These are phyloP conservation scores for Drosophila funebris DNA, from an alignment of 1,140 invertebrate species.

Conservation along the genomic window DNA sequence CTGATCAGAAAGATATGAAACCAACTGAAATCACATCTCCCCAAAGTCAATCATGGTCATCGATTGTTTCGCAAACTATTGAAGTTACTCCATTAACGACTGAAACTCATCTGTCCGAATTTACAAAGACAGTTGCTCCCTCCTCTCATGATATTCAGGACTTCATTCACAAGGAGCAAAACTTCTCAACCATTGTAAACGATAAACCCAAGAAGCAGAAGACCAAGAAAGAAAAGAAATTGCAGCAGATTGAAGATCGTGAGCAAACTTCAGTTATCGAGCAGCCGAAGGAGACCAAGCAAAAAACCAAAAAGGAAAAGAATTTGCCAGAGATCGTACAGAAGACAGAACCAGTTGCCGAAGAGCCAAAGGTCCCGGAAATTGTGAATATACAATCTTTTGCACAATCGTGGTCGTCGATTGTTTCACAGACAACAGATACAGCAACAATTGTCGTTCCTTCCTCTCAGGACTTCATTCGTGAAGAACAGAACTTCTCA, in stretches of 20 bases:
- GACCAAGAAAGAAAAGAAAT: constrained; percentile 14
- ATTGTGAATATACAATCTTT: not conserved
- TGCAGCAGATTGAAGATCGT: not conserved
- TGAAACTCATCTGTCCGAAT: not conserved
- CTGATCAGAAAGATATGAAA: not conserved
- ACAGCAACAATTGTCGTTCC: not conserved
- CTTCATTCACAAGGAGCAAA: constrained; percentile 23
- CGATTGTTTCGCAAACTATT: constrained; percentile 41
- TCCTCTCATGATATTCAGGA: constrained; percentile 13
- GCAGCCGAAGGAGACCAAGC: constrained; percentile 4
- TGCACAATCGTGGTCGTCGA: constrained; percentile 35
- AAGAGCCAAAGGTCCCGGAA: not conserved
- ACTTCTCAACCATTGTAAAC: constrained; percentile 7
- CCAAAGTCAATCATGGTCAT: constrained; percentile 48
- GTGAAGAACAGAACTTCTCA: constrained; percentile 25
- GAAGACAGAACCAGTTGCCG: not conserved
- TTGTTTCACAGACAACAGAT: not conserved
- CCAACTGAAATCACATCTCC: not conserved
- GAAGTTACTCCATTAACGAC: not conserved
- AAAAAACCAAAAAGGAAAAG: constrained; percentile 22
- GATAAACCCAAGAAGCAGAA: constrained; percentile 33
- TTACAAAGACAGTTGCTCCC: not conserved
- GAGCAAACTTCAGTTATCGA: not conserved
- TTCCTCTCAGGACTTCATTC: constrained; percentile 15
- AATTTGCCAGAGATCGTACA: not conserved